Evolutionary conservation across 2,888 invertebrate genomes (phyloP).

Genomic region (Apodemia mormo): DNA sequence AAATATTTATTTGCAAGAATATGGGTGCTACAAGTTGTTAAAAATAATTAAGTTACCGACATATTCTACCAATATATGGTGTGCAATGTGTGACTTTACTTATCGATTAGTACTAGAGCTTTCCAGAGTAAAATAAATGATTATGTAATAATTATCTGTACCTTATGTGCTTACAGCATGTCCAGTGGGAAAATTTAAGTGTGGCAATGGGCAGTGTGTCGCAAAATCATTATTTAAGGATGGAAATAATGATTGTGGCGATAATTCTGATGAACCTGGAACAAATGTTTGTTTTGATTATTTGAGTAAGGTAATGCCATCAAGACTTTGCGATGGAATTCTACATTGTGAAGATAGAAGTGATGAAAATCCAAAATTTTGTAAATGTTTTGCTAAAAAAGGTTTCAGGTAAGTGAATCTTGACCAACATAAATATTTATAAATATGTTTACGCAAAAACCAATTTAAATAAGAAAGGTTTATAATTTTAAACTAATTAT

Average conservation of each 20-base stretch:
- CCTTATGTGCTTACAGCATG: slow-evolving; percentile 78
- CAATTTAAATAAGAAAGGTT: too few species aligned
- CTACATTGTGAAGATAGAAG: slow-evolving; percentile 89
- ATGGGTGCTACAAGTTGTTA: too few species aligned
- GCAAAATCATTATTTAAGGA: slow-evolving; percentile 87
- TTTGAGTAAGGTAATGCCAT: slow-evolving; percentile 84
- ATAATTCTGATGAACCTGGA: slow-evolving; percentile 86
- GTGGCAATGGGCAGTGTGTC: slow-evolving; percentile 85
- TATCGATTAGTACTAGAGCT: too few species aligned
- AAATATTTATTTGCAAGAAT: too few species aligned
- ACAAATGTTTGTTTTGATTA: slow-evolving; percentile 85
- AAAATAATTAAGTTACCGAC: too few species aligned
- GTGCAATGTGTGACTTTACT: too few species aligned
- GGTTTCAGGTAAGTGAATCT: slow-evolving; percentile 52
- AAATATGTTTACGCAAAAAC: too few species aligned
- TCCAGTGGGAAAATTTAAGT: slow-evolving; percentile 83
- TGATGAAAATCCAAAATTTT: slow-evolving; percentile 86
- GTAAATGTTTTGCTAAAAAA: slow-evolving; percentile 80
- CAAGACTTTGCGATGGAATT: slow-evolving; percentile 88
- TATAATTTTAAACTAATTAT: too few species aligned
- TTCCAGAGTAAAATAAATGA: too few species aligned
- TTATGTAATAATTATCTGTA: too few species aligned
- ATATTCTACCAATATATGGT: too few species aligned
- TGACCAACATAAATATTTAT: not conserved
- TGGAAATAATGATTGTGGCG: slow-evolving; percentile 85